Evolutionary conservation across 2,888 invertebrate genomes (phyloP).

Genomic region (Caenorhabditis sulstoni): DNA sequence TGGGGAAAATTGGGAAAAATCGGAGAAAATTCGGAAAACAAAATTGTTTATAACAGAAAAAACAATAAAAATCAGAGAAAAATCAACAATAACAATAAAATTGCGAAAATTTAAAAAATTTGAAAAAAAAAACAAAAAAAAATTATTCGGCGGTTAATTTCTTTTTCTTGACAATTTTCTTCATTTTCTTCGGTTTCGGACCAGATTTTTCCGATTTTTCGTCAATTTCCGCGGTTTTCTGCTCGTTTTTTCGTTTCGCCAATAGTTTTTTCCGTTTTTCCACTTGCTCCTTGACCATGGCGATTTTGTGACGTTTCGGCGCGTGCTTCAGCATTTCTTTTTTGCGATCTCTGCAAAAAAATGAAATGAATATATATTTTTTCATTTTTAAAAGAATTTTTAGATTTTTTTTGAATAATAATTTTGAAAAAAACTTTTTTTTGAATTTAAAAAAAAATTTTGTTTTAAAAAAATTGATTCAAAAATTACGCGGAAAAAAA

Average conservation of each 20-base stretch:
- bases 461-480: too few relatives aligned
- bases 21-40: background rate
- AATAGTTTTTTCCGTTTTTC: conserved; percentile 42
- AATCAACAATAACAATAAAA: conserved; percentile 13
- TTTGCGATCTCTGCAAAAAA: conserved; percentile 69
- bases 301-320: conserved; percentile 70
- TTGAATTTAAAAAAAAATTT: too few relatives aligned
- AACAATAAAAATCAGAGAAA: conserved; percentile 14
- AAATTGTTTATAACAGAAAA: conserved; percentile 11
- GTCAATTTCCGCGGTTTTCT: conserved; percentile 1
- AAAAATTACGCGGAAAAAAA: too few relatives aligned
- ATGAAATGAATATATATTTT: too few relatives aligned
- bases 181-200: conserved; percentile 18
- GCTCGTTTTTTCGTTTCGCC: conserved; percentile 45
- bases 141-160: too few relatives aligned
- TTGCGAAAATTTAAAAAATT: conserved; percentile 9
- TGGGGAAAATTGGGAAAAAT: background rate
- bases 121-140: conserved; percentile 16
- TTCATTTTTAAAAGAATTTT: too few relatives aligned
- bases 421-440: too few relatives aligned
- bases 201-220: conserved; percentile 2
- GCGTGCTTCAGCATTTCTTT: conserved; percentile 69
- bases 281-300: conserved; percentile 53
- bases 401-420: too few relatives aligned
- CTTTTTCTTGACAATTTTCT: conserved; percentile 10